Conservation (phyloP, 64 coral and sea anemone genomes). For the Stylophora pistillata region DNA sequence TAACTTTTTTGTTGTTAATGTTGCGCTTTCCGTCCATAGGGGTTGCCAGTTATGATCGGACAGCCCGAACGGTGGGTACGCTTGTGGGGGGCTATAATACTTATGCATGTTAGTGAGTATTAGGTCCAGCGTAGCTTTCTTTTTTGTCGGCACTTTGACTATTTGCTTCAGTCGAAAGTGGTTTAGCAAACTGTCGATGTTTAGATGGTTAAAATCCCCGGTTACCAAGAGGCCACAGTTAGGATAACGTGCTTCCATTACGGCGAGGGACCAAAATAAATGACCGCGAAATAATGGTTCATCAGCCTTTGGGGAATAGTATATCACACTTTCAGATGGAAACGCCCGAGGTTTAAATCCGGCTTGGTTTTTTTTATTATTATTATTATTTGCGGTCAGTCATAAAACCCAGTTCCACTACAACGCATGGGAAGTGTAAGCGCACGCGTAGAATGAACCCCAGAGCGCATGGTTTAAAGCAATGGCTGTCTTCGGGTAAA, state of each 20-base stretch:
- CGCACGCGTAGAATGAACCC: no score
- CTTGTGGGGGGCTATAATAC: slow-evolving; percentile 49
- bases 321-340: no score
- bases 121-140: slow-evolving; percentile 53
- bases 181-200: slow-evolving; percentile 21
- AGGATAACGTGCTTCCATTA: slow-evolving; percentile 15
- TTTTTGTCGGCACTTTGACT: slow-evolving; percentile 61
- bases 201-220: slow-evolving; percentile 25
- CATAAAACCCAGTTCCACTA: no score
- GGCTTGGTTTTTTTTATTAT: no score
- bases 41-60: slow-evolving; percentile 57
- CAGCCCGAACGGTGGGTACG: slow-evolving; percentile 32
- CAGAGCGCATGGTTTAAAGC: no score
- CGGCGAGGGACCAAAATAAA: slow-evolving; percentile 18
- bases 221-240: slow-evolving; percentile 55
- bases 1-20: no score
- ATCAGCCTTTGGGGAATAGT: slow-evolving; percentile 45
- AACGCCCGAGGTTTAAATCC: no score
- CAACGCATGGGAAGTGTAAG: no score
- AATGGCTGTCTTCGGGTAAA: no score
- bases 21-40: slow-evolving; percentile 1
- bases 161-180: slow-evolving; percentile 65
- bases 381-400: no score
- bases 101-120: slow-evolving; percentile 63
- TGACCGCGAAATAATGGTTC: slow-evolving; percentile 41